A percentile compares a stretch with the other conserved stretches of the same genome.
Evolutionary conservation across 2,888 invertebrate genomes (phyloP).

Genomic region (Noctua janthina): DNA sequence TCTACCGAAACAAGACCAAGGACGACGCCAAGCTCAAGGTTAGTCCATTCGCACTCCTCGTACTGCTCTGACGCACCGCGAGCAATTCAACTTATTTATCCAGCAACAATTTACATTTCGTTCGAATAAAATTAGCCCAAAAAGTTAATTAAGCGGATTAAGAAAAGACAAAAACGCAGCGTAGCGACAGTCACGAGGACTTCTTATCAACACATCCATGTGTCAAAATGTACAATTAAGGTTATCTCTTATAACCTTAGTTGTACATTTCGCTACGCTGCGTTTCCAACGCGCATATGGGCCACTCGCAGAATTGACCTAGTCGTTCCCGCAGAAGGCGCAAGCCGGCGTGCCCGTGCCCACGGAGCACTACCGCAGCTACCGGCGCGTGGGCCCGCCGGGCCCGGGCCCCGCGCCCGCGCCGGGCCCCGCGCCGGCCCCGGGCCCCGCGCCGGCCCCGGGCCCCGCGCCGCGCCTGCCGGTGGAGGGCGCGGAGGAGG

Average conservation of each 20-base stretch:
- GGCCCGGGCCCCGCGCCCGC: constrained; percentile 78
- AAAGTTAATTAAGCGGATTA: background rate
- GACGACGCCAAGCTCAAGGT: constrained; percentile 86
- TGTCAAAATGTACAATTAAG: no score
- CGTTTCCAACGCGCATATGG: background rate
- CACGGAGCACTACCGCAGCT: constrained; percentile 94
- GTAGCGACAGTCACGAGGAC: background rate
- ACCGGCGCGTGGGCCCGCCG: constrained; percentile 91
- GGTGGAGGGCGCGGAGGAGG: constrained; percentile 57
- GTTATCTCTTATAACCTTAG: no score
- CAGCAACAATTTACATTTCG: background rate
- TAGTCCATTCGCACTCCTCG: background rate
- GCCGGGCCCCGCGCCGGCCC: constrained; percentile 87
- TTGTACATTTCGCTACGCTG: no score
- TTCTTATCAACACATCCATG: background rate
- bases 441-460: constrained; percentile 34
- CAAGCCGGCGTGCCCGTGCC: constrained; percentile 92
- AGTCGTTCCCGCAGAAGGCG: constrained; percentile 75
- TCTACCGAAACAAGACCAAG: constrained; percentile 84
- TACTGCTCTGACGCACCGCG: background rate
- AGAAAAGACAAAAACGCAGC: background rate
- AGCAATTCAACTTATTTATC: background rate
- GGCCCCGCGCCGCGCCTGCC: constrained; percentile 48
- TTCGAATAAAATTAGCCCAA: background rate
- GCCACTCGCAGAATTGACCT: no score